Percentiles rank a stretch among this genome's conserved stretches.
Conservation (phyloP, 2,888 invertebrate species). For the Gortyna flavago region DNA sequence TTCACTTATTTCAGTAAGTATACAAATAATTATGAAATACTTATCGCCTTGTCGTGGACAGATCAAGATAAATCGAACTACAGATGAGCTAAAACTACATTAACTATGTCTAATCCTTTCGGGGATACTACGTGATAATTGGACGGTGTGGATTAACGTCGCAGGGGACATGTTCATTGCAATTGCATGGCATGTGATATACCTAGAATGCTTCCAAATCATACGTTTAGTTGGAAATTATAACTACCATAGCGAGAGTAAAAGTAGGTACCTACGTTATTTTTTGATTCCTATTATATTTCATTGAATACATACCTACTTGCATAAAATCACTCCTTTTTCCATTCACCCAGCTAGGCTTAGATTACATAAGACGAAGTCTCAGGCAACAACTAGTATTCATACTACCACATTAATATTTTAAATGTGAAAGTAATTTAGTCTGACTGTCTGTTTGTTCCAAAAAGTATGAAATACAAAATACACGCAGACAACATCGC, state of each 20-base stretch:
- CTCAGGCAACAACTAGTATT: not conserved
- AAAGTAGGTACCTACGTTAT: not conserved
- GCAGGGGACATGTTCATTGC: conserved; percentile 27
- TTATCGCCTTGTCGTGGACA: not conserved
- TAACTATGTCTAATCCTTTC: conserved; percentile 21
- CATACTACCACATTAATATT: not conserved
- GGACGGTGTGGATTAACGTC: conserved; percentile 39
- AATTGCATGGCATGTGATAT: conserved; percentile 17
- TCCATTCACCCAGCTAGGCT: not conserved
- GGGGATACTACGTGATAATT: conserved; percentile 45
- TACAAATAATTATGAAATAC: not conserved
- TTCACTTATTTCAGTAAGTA: not conserved
- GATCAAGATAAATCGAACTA: conserved; percentile 6
- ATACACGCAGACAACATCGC: not conserved
- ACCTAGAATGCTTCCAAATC: not conserved
- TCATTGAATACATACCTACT: not conserved
- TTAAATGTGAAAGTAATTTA: not conserved
- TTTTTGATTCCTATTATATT: not conserved
- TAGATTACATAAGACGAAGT: not conserved
- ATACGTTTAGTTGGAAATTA: not conserved
- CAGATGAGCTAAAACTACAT: conserved; percentile 1
- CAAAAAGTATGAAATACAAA: not conserved
- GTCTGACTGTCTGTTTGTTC: not conserved
- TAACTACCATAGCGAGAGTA: not conserved
- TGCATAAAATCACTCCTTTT: not conserved